Evolutionary conservation across 2,888 invertebrate genomes (phyloP), one percentile per base, ranked within the genome.

Genomic region (Muscina levida): DNA sequence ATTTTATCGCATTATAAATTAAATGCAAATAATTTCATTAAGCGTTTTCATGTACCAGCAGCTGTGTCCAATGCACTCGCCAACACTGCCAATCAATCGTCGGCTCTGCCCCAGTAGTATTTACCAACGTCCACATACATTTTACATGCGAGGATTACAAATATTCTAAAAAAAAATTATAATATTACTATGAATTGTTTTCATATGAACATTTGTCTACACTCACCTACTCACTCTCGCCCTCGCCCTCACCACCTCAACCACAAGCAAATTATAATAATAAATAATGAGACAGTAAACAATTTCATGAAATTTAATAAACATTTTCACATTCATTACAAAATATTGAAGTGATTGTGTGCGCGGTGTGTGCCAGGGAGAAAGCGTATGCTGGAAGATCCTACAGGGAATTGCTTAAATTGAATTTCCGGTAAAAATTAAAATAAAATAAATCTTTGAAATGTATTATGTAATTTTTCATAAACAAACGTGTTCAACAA

Each of bases 231-330:
- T 31, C 31, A 5, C 31, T 31, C 3, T 31, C 31, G 31, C 53
- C 8, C n/a, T 22, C 39, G n/a, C 15, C 46, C 53, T 3, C 24
- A 2, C n/a, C 22, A 19, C 44, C 15, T 13, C 42, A n/a, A 42
- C 4, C 4, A 62, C 10, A 39, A n/a, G 77, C 72, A 74, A 77
- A 56, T 22, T 66, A 77, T 68, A 72, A 73, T 57, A 70, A 73
- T 80, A 80, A 80, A 77, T 80, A 77, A 80, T 70, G 80, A 77
- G 44, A 68, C 72, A 72, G 72, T 75, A 72, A 77, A 72, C 39
- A 46, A 68, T 77, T 75, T 74, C 71, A 62, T 67, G 74, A 53
- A 77, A 68, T 77, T 77, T 62, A 71, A 77, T 74, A 77, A 73
- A 37, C 59, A 68, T 68, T 31, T 77, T 44, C 39, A 31, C 57